Base-by-base conservation (phyloP, 2,888 invertebrate species). In the Mermis nigrescens region DNA sequence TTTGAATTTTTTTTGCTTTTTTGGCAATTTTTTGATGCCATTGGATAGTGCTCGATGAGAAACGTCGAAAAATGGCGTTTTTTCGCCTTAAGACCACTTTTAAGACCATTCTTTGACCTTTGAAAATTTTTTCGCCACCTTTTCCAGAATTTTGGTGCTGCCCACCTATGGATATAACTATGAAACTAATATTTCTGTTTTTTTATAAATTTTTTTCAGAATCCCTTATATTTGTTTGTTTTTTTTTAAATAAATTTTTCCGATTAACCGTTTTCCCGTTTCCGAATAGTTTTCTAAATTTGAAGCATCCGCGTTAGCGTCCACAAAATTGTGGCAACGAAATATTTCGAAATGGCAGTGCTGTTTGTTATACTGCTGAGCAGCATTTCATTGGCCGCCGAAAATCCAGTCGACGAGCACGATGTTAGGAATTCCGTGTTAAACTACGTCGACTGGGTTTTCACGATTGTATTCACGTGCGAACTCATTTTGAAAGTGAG, bases 401-500 rank as follows among this genome's bases (percentile, higher is more conserved):
- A 53, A 80, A 94, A 99, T 79, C 98, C 98, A 64, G 94, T 99
- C 67, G 83, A 83, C 73, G 95, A 95, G 78, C 79, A 85, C 63
- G 89, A 83, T 63, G 75, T 77, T 68, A 81, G 85, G 75, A 99
- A 99, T 78, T 79, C 79, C 70, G 83, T 84, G 79, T 83, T 90
- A 79, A 84, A 84, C 81, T 86, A 88, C 81, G 84, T 89, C 81
- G 98, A 99, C 84, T 89, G 91, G 82, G 88, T 88, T 80, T 91
- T 98, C 82, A 98, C 95, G 75, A 86, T 89, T 80, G 86, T 95
- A 83, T 98, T 98, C 83, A 91, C 94, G 79, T 84, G 95, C 82
- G 98, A 99, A 83, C 91, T 91, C 80, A 83, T 91, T 79, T 84
- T 99, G 82, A 99, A 99, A 84, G 91, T 98, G n/a, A n/a, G n/a